Base-by-base conservation (phyloP, 2,888 invertebrate genomes). In the Xylota segnis region DNA sequence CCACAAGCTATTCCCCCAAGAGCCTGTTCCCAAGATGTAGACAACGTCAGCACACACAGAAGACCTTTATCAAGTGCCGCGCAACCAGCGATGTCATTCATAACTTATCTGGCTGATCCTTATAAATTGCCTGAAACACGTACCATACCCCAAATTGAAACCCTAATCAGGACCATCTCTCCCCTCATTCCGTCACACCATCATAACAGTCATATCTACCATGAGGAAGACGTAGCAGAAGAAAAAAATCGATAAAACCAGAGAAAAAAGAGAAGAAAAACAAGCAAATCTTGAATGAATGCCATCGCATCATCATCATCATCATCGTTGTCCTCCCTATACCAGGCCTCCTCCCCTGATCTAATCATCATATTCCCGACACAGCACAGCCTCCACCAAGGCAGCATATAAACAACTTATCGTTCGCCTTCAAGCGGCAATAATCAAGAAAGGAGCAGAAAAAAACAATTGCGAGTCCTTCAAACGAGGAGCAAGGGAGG, bases 251-350 rank as follows among this genome's bases (percentile, higher is more conserved):
- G 75, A 84, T 71, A 66, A 43, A n/a, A 18, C 18, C 10, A 50
- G 16, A 34, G 27, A 58, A 50, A 34, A 61, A 10, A 27, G 29
- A 23, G 23, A 23, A 23, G 2, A 34, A 37, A 23, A 59, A 45
- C 16, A 63, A 43, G 52, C 54, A 59, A 70, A 54, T 72, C 79
- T 61, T 74, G 66, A 83, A 84, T 63, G 74, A 79, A 79, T 79
- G 63, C 74, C 83, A 74, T 77, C 54, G 37, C 74, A 74, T 81
- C 66, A 65, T 66, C 65, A 18, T 50, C 77, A 83, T 72, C 66
- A 65, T 66, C 65, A 18, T 50, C 77, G 77, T 72, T 37, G 77
- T 65, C 37, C 5, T 16, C 37, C 50, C 50, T 54, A 18, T 18
- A 45, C 14, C 10, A 10, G 2, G 1, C 5, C 54, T n/a, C 40